Conservation (phyloP, 2,113 vertebrate species). For the Accipiter cooperii region DNA sequence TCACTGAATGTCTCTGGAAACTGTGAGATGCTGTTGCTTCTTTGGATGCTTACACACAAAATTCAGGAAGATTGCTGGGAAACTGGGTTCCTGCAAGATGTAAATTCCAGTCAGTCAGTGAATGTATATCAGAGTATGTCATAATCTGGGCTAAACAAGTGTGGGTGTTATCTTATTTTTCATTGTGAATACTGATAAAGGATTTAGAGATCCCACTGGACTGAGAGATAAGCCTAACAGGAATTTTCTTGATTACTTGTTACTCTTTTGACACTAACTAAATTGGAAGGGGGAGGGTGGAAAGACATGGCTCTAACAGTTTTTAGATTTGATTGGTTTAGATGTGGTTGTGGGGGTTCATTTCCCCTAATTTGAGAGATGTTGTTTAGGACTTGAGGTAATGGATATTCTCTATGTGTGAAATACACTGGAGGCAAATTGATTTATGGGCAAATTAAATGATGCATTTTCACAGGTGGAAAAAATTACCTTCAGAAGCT, state of each 20-base stretch:
- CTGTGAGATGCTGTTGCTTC: neutral
- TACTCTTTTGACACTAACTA: conserved; percentile 37
- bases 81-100: neutral
- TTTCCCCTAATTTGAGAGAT: neutral
- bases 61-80: neutral
- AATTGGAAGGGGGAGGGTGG: conserved; percentile 4
- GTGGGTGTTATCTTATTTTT: neutral
- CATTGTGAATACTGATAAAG: conserved; percentile 10
- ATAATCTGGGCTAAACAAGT: neutral
- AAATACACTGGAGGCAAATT: neutral
- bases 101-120: neutral
- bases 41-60: neutral
- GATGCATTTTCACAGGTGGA: neutral
- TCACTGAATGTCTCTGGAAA: neutral
- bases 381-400: neutral
- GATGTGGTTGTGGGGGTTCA: neutral
- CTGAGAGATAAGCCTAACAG: conserved; percentile 13
- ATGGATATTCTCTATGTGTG: neutral
- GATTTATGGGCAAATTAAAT: neutral
- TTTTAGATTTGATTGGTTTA: neutral
- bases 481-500: neutral
- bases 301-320: neutral
- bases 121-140: neutral
- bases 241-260: conserved; percentile 30
- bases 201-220: conserved; percentile 37